These are phyloP conservation scores for Creontiades dilutus DNA, from an alignment of 2,888 invertebrate genomes.

Conservation along the genomic window DNA sequence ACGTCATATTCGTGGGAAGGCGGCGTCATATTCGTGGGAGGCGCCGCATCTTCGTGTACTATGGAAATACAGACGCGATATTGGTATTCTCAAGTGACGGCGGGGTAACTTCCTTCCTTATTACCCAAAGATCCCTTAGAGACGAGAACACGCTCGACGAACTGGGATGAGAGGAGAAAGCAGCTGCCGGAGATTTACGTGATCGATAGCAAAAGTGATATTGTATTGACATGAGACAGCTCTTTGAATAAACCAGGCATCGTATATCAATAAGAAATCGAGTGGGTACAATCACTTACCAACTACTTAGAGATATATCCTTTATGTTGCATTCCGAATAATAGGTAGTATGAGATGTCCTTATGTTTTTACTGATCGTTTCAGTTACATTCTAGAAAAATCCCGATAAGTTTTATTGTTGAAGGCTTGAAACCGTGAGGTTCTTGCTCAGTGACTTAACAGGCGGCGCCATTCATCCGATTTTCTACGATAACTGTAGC, in stretches of 20 bases:
- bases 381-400: too few relatives aligned
- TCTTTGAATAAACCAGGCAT: not conserved
- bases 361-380: too few relatives aligned
- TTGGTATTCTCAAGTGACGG: not conserved
- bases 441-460: too few relatives aligned
- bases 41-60: slow-evolving; percentile 8
- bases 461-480: too few relatives aligned
- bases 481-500: too few relatives aligned
- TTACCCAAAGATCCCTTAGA: not conserved
- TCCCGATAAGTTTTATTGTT: too few relatives aligned
- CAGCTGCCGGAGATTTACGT: not conserved
- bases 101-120: not conserved
- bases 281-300: not conserved
- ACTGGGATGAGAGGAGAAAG: not conserved
- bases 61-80: slow-evolving; percentile 20
- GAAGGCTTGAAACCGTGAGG: too few relatives aligned
- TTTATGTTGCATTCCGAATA: too few relatives aligned
- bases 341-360: too few relatives aligned
- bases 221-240: not conserved
- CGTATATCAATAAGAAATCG: not conserved
- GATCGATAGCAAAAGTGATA: slow-evolving; percentile 13
- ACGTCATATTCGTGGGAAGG: not conserved
- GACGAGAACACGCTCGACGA: slow-evolving; percentile 15
- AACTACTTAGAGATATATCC: too few relatives aligned
- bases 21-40: not conserved